Evolutionary conservation across 2,888 invertebrate species (phyloP).

Genomic region (Xanthorhoe spadicearia): DNA sequence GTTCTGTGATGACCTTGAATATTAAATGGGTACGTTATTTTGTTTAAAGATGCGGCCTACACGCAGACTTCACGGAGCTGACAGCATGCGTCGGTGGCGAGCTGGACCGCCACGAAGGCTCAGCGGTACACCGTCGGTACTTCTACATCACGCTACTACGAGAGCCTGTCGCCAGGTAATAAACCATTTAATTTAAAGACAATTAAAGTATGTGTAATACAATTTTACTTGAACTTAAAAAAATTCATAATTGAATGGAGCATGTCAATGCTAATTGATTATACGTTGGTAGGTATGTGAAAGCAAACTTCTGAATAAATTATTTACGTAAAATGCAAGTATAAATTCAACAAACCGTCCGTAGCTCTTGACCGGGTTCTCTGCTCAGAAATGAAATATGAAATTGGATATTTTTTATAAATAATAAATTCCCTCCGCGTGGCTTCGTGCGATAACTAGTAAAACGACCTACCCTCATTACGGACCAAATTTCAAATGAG

Average conservation of each 20-base stretch:
- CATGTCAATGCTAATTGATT: too few species aligned
- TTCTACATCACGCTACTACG: slow-evolving; percentile 98
- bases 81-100: slow-evolving; percentile 95
- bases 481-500: slow-evolving; percentile 44
- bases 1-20: slow-evolving; percentile 9
- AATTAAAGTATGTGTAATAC: neutral
- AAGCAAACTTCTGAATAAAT: slow-evolving; percentile 2
- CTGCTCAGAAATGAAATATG: slow-evolving; percentile 37
- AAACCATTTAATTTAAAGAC: neutral
- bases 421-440: slow-evolving; percentile 42
- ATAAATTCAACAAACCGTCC: slow-evolving; percentile 30
- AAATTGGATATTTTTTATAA: slow-evolving; percentile 42
- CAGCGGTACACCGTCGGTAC: slow-evolving; percentile 92
- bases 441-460: slow-evolving; percentile 41
- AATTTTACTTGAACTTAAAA: neutral
- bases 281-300: neutral
- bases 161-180: slow-evolving; percentile 92
- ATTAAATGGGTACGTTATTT: slow-evolving; percentile 16
- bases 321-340: slow-evolving; percentile 25
- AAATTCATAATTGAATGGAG: neutral
- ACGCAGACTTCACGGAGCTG: slow-evolving; percentile 99
- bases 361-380: slow-evolving; percentile 35
- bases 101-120: slow-evolving; percentile 95
- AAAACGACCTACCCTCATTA: slow-evolving; percentile 41
- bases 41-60: slow-evolving; percentile 92